Conservation (phyloP, 2,888 invertebrate genomes). For the Caenorhabditis sp. region DNA sequence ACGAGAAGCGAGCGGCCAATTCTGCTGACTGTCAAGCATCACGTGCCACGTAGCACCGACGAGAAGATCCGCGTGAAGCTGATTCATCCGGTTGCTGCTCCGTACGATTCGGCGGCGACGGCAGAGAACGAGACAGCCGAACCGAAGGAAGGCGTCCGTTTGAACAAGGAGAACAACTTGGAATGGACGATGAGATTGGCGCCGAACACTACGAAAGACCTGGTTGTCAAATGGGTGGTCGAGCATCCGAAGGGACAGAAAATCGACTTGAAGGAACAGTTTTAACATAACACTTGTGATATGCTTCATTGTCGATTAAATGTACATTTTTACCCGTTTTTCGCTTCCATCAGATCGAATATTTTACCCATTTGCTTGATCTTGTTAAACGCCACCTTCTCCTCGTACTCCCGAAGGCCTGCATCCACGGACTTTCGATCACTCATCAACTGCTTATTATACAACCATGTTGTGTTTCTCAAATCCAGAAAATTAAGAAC, state of each 20-base stretch:
- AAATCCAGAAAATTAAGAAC: not conserved
- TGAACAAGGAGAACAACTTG: conserved; percentile 60
- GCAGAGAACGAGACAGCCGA: conserved; percentile 1
- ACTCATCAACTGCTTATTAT: not conserved
- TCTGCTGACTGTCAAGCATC: conserved; percentile 67
- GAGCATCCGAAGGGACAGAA: conserved; percentile 67
- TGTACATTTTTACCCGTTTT: not conserved
- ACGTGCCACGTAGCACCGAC: conserved; percentile 72
- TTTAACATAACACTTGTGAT: conserved; percentile 4
- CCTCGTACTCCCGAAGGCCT: conserved; percentile 5
- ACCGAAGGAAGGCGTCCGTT: conserved; percentile 40
- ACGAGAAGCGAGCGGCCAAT: conserved; percentile 56
- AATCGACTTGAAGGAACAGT: conserved; percentile 60
- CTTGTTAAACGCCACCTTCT: conserved; percentile 4
- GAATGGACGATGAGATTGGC: conserved; percentile 63
- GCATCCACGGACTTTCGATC: not conserved
- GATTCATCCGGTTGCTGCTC: conserved; percentile 29
- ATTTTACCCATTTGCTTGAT: conserved; percentile 19
- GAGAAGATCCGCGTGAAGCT: conserved; percentile 66
- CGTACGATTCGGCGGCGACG: conserved; percentile 6
- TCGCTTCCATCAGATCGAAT: not conserved
- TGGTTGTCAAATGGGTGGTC: conserved; percentile 61
- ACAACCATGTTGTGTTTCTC: conserved; percentile 30
- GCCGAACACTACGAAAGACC: conserved; percentile 20
- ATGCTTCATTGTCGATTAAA: conserved; percentile 1